Percentiles rank a stretch among this genome's conserved stretches.
Evolutionary conservation across 1,140 invertebrate species (phyloP).

Genomic region (Pseudomyrmex sp.): DNA sequence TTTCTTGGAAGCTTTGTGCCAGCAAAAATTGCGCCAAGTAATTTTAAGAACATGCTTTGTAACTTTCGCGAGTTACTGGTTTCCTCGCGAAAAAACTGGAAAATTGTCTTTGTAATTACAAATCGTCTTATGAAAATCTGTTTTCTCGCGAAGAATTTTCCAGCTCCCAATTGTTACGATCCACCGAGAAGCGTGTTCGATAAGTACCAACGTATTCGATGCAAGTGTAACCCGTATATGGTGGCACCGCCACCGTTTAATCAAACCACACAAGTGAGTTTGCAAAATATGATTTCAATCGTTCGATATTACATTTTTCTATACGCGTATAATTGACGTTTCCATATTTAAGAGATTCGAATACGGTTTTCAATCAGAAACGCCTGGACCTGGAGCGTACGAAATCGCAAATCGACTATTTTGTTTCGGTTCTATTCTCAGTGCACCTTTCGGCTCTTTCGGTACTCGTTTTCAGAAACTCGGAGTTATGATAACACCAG

Average conservation of each 20-base stretch:
- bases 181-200: slow-evolving; percentile 63
- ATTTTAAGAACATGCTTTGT: slow-evolving; percentile 47
- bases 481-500: slow-evolving; percentile 13
- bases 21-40: slow-evolving; percentile 68
- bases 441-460: slow-evolving; percentile 60
- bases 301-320: not conserved
- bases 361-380: not conserved
- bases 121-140: slow-evolving; percentile 38
- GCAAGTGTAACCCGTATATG: slow-evolving; percentile 56
- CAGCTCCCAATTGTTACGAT: slow-evolving; percentile 67
- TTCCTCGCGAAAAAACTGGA: slow-evolving; percentile 23
- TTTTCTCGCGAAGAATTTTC: slow-evolving; percentile 61
- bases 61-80: slow-evolving; percentile 33
- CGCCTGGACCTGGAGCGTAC: slow-evolving; percentile 67
- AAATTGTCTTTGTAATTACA: not conserved
- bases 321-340: not conserved
- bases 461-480: slow-evolving; percentile 37
- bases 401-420: slow-evolving; percentile 2
- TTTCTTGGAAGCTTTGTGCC: slow-evolving; percentile 61
- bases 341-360: slow-evolving; percentile 62
- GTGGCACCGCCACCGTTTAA: slow-evolving; percentile 56
- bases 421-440: slow-evolving; percentile 42
- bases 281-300: not conserved
- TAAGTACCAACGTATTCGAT: slow-evolving; percentile 10
- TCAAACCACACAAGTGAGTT: slow-evolving; percentile 58